phyloP scores from a whole-genome alignment of 2,797 vertebrate genomes.

The Premnoplex brunnescens region DNA sequence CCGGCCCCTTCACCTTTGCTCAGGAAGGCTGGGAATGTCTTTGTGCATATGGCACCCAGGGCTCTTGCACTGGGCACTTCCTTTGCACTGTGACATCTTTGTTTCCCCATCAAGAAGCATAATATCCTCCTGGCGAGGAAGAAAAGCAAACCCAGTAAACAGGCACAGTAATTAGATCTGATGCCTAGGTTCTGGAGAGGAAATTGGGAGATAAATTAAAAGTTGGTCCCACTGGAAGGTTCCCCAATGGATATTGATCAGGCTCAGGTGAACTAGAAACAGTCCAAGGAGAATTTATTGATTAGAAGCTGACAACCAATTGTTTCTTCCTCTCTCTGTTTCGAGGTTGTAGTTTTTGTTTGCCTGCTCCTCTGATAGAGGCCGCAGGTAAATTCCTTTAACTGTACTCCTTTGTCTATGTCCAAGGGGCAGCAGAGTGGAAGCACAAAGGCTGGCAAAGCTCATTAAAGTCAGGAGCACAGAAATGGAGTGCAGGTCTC shows the following conservation, averaged over 20 bases:
- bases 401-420: slow-evolving; percentile 46
- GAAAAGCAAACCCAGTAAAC: slow-evolving; percentile 51
- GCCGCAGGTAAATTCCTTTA: slow-evolving; percentile 59
- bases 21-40: background rate
- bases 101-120: background rate
- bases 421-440: slow-evolving; percentile 20
- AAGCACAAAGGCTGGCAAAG: slow-evolving; percentile 48
- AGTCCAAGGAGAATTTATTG: slow-evolving; percentile 84
- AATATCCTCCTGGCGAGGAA: background rate
- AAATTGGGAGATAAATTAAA: slow-evolving; percentile 90
- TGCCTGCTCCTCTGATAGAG: slow-evolving; percentile 18
- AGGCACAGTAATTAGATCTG: slow-evolving; percentile 56
- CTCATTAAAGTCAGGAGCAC: slow-evolving; percentile 1
- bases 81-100: background rate
- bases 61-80: background rate
- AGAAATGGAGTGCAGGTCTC: background rate
- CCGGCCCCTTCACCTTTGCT: background rate
- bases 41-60: background rate
- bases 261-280: slow-evolving; percentile 70
- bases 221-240: slow-evolving; percentile 71
- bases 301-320: slow-evolving; percentile 89
- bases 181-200: slow-evolving; percentile 46
- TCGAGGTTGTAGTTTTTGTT: slow-evolving; percentile 31
- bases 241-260: slow-evolving; percentile 85
- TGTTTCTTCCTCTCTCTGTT: slow-evolving; percentile 66